These are phyloP conservation scores for Phaenicophaeus curvirostris DNA, from an alignment of 2,797 vertebrate genomes.

Conservation along the genomic window DNA sequence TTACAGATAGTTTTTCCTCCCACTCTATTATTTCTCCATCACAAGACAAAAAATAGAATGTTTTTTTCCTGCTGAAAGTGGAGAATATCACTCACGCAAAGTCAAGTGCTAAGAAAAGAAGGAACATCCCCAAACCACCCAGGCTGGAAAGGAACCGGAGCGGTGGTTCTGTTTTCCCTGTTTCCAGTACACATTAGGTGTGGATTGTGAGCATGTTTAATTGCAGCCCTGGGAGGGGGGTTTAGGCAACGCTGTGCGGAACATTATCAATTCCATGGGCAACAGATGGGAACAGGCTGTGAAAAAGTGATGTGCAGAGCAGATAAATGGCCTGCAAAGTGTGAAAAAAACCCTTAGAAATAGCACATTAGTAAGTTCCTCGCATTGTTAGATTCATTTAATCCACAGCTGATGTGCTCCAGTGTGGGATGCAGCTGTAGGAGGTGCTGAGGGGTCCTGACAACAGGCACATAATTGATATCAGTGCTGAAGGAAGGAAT, in stretches of 20 bases:
- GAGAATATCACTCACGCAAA: accelerated
- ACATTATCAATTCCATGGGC: not conserved
- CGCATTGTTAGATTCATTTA: constrained; percentile 53
- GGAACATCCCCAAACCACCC: not conserved
- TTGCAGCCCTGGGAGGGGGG: accelerated
- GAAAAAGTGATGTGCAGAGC: constrained; percentile 26
- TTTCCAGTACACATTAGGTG: not conserved
- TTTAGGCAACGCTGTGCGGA: not conserved
- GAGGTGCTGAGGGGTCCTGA: not conserved
- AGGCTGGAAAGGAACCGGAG: accelerated
- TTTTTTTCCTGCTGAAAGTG: not conserved
- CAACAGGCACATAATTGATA: not conserved
- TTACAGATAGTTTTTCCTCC: not conserved
- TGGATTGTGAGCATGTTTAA: not conserved
- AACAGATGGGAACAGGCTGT: constrained; percentile 51
- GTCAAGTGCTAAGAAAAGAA: not conserved
- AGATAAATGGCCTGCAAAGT: constrained; percentile 47
- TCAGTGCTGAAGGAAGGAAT: not conserved
- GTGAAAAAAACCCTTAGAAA: not conserved
- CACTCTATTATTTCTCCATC: not conserved
- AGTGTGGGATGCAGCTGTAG: not conserved
- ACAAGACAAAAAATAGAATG: not conserved
- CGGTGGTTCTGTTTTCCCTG: not conserved
- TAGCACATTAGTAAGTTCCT: not conserved
- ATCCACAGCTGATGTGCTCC: not conserved